Conservation (phyloP, 2,113 vertebrate species). For the Montifringilla adamsi region DNA sequence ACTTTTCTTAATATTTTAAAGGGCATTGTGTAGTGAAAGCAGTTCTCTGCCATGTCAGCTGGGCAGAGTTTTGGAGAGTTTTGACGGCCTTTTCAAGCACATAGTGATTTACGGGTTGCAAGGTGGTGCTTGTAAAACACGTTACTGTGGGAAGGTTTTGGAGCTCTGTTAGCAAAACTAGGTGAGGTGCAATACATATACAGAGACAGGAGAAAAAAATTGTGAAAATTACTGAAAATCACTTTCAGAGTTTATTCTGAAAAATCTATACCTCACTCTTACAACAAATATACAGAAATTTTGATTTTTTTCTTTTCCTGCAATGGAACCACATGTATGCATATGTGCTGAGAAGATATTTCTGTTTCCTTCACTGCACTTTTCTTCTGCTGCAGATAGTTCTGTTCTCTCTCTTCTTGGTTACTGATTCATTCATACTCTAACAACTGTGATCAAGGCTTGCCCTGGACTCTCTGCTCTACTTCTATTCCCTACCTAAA, state of each 20-base stretch:
- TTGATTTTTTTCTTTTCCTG: not conserved
- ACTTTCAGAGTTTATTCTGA: not conserved
- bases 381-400: conserved; percentile 7
- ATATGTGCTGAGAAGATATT: not conserved
- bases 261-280: not conserved
- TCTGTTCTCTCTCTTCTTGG: not conserved
- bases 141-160: not conserved
- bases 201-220: not conserved
- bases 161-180: not conserved
- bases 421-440: not conserved
- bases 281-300: not conserved
- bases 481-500: conserved; percentile 45
- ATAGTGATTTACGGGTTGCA: not conserved
- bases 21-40: not conserved
- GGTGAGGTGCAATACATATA: not conserved
- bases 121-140: not conserved
- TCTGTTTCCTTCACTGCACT: not conserved
- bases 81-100: not conserved
- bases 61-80: not conserved
- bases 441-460: not conserved
- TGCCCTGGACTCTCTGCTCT: conserved; percentile 24
- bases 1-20: conserved; percentile 24
- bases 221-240: not conserved
- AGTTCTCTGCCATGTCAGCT: not conserved
- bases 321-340: not conserved